Evolutionary conservation across 2,113 vertebrate genomes (phyloP).

Genomic region (Tympanuchus pallidicinctus): DNA sequence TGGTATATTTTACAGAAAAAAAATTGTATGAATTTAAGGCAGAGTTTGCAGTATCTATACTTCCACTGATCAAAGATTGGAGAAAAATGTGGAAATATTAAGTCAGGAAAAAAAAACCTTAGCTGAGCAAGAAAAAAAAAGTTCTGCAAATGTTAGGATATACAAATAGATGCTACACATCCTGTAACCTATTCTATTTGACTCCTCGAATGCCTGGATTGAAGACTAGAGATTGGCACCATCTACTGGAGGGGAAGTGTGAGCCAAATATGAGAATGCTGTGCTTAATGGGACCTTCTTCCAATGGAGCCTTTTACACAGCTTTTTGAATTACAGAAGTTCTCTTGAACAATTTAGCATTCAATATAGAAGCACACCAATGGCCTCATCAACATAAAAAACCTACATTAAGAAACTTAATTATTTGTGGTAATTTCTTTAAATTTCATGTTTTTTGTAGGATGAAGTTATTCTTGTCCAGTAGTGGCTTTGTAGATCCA

Average conservation of each 20-base stretch:
- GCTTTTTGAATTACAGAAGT: not conserved
- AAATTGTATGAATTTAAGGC: not conserved
- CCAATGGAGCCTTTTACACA: not conserved
- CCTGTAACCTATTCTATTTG: not conserved
- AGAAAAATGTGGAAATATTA: not conserved
- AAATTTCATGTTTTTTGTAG: not conserved
- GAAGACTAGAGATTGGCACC: not conserved
- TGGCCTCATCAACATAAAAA: not conserved
- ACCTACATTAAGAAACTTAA: not conserved
- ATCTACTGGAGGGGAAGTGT: not conserved
- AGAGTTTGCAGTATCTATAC: not conserved
- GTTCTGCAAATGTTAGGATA: too few species aligned
- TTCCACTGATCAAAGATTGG: not conserved
- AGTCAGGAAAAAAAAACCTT: not conserved
- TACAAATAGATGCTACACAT: not conserved
- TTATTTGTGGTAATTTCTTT: not conserved
- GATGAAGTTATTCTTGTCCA: not conserved
- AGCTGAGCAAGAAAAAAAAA: not conserved
- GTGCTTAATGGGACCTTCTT: not conserved
- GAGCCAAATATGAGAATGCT: not conserved
- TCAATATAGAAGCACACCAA: rapidly evolving
- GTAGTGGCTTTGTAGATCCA: not conserved
- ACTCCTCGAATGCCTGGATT: not conserved
- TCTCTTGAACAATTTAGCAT: not conserved
- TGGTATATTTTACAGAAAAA: not conserved